phyloP scores from a whole-genome alignment of 2,888 invertebrate genomes.

The Yponomeuta sedellus region DNA sequence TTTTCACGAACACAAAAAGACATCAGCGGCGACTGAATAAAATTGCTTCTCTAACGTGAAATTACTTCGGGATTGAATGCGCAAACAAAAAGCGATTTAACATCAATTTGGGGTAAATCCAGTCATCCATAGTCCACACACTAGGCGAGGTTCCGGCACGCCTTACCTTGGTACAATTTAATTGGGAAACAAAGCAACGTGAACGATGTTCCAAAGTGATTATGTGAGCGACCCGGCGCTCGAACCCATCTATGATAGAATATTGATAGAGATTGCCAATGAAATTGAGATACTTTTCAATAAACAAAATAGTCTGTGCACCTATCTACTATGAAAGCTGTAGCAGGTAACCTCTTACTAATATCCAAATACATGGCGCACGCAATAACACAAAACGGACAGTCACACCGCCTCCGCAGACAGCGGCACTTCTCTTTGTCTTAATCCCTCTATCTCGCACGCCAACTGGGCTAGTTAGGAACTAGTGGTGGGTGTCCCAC shows the following conservation, averaged over 20 bases:
- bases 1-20: conserved; percentile 11
- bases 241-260: neutral
- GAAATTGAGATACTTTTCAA: neutral
- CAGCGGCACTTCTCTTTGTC: neutral
- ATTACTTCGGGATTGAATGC: conserved; percentile 53
- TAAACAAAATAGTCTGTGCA: neutral
- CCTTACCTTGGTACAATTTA: conserved; percentile 10
- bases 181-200: conserved; percentile 2
- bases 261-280: neutral
- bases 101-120: conserved; percentile 46
- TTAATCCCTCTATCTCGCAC: neutral
- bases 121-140: conserved; percentile 19
- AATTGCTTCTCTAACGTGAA: conserved; percentile 53
- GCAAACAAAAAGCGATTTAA: conserved; percentile 64
- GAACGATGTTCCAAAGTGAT: neutral
- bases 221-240: neutral
- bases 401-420: neutral
- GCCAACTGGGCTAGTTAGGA: neutral
- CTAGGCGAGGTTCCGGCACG: conserved; percentile 20
- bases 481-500: neutral
- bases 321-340: neutral
- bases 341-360: neutral
- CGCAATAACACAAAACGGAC: neutral
- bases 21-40: conserved; percentile 35
- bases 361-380: neutral